These are phyloP conservation scores for Noctua pronuba DNA, from an alignment of 2,888 invertebrate genomes.

Conservation along the genomic window DNA sequence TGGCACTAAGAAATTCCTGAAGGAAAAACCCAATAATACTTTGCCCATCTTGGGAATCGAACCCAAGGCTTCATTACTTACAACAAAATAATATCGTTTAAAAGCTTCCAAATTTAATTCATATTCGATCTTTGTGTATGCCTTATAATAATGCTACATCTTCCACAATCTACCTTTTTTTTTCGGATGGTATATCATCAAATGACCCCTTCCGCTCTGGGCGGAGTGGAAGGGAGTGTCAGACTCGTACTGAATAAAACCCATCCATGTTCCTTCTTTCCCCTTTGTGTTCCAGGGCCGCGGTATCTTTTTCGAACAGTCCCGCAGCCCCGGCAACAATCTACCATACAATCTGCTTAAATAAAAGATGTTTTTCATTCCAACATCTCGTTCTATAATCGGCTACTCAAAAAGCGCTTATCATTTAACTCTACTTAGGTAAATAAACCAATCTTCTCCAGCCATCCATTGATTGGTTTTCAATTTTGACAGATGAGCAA, in stretches of 20 bases:
- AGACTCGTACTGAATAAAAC: too few relatives aligned
- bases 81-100: background rate
- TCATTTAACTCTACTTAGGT: conserved; percentile 13
- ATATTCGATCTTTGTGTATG: background rate
- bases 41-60: too few relatives aligned
- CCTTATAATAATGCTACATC: background rate
- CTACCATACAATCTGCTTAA: background rate
- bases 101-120: background rate
- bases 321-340: too few relatives aligned
- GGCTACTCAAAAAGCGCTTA: conserved; percentile 8
- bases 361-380: too few relatives aligned
- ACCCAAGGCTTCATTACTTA: background rate
- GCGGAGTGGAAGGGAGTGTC: too few relatives aligned
- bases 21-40: too few relatives aligned
- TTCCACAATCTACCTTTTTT: background rate
- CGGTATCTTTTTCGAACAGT: too few relatives aligned
- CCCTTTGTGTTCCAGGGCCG: too few relatives aligned
- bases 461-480: conserved; percentile 16
- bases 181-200: too few relatives aligned
- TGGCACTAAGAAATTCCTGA: too few relatives aligned
- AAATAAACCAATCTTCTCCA: conserved; percentile 14
- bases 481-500: conserved; percentile 26
- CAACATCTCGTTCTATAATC: background rate
- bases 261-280: too few relatives aligned
- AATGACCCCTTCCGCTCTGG: too few relatives aligned